phyloP scores from a whole-genome alignment of 2,888 invertebrate genomes.

The Beris chalybata region DNA sequence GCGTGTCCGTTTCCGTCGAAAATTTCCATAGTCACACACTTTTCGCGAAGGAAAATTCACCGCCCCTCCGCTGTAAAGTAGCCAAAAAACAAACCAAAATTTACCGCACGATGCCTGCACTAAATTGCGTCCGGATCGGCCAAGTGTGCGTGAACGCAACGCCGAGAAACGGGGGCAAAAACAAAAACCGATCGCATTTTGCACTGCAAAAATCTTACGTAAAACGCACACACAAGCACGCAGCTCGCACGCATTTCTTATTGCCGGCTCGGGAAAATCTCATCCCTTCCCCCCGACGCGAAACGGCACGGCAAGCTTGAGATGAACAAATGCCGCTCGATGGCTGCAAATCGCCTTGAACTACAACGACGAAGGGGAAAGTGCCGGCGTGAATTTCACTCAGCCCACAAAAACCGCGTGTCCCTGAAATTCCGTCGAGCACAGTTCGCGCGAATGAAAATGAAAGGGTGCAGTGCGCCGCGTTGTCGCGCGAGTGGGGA shows the following conservation, averaged over 20 bases:
- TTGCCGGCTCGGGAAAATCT: neutral
- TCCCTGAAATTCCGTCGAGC: slow-evolving; percentile 16
- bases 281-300: neutral
- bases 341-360: slow-evolving; percentile 49
- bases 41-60: too few relatives aligned
- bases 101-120: too few relatives aligned
- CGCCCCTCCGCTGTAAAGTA: too few relatives aligned
- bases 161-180: too few relatives aligned
- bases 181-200: too few relatives aligned
- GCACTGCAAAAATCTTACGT: slow-evolving; percentile 41
- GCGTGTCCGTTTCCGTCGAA: too few relatives aligned
- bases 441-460: slow-evolving; percentile 2
- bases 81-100: neutral
- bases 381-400: slow-evolving; percentile 43
- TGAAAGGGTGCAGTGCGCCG: slow-evolving; percentile 7
- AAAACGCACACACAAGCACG: slow-evolving; percentile 60
- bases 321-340: neutral
- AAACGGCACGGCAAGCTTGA: too few relatives aligned
- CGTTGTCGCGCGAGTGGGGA: slow-evolving; percentile 23
- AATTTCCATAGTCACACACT: too few relatives aligned
- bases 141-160: too few relatives aligned
- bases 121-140: too few relatives aligned
- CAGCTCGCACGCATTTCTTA: slow-evolving; percentile 57
- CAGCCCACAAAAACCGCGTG: slow-evolving; percentile 36
- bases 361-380: slow-evolving; percentile 56